Evolutionary conservation across 2,113 vertebrate species (phyloP), one percentile per base, ranked within the genome.

Genomic region (Microcebus lehilahytsara): DNA sequence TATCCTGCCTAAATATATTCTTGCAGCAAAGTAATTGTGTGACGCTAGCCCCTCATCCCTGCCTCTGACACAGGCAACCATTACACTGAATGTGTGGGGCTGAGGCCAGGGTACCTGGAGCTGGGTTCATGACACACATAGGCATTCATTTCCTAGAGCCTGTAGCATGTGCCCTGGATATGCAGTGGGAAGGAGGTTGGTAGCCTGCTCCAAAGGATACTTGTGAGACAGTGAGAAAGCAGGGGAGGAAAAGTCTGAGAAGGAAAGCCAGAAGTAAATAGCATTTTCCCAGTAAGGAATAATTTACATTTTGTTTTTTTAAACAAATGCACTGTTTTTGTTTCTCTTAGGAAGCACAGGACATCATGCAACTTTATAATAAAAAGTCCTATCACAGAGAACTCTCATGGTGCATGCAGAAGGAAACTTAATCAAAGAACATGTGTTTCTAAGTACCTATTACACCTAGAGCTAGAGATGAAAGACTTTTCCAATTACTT

Each of bases 401-500:
- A 51, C 27, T 80, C 49, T 85, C 20, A 53, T 1, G 20, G 80
- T 60, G 27, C 67, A 81, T 11, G 27, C 3, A 49, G 32, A 81
- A 91, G 60, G 60, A 95, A 87, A 87, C 0, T 5, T 69, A 78
- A 71, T 30, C 79, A 74, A 87, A 96, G 37, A 71, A 69, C 9
- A n/a, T 42, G 60, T 3, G 3, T 64, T 86, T 84, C 42, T 78
- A 49, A 88, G 81, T 34, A 88, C 58, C 5, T 69, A 46, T 25
- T 17, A 34, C 13, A 51, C 6, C 74, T 46, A 58, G 30, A 53
- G n/a, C 30, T 83, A 49, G 60, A 85, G 81, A 88, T 30, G 53
- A 95, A 69, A 81, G 34, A 37, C 8, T 87, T 93, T 88, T 32
- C 85, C 80, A 30, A 13, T 96, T 83, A 40, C 93, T 79, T 71